Evolutionary conservation across 2,113 vertebrate genomes (phyloP).

Genomic region (Tursiops truncatus): DNA sequence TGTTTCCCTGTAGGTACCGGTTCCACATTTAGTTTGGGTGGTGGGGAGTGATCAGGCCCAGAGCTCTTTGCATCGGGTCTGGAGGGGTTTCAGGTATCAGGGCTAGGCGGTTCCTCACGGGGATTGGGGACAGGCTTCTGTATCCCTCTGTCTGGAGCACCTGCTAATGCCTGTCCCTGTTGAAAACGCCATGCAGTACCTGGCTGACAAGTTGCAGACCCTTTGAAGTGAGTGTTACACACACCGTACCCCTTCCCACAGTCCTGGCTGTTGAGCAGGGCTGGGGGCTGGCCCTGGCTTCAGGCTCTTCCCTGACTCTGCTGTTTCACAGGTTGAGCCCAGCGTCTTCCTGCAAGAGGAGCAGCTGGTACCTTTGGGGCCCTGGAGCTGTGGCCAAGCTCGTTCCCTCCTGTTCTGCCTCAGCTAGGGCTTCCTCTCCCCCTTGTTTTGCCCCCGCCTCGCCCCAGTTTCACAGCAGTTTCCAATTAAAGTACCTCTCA

Average conservation of each 20-base stretch:
- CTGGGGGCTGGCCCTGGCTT: background rate
- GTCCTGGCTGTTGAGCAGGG: background rate
- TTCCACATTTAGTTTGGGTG: background rate
- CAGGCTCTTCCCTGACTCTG: background rate
- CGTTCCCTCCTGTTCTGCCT: background rate
- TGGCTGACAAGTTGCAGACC: background rate
- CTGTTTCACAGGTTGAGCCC: background rate
- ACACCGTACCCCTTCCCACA: background rate
- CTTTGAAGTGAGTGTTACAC: conserved; percentile 12
- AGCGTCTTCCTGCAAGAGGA: background rate
- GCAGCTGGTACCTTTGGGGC: background rate
- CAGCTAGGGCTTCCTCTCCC: no score
- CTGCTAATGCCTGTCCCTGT: background rate
- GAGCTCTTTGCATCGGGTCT: background rate
- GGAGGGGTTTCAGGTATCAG: background rate
- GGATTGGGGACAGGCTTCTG: background rate
- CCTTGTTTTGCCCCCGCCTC: background rate
- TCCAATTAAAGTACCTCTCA: conserved; percentile 3
- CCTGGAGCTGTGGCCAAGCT: background rate
- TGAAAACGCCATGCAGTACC: background rate
- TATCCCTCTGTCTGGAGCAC: accelerated
- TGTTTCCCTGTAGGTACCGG: background rate
- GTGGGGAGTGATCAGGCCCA: background rate
- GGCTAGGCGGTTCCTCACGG: accelerated
- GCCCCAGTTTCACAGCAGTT: background rate